These are phyloP conservation scores for Ancistrus triradiatus DNA, from an alignment of 2,113 vertebrate species.

Conservation along the genomic window DNA sequence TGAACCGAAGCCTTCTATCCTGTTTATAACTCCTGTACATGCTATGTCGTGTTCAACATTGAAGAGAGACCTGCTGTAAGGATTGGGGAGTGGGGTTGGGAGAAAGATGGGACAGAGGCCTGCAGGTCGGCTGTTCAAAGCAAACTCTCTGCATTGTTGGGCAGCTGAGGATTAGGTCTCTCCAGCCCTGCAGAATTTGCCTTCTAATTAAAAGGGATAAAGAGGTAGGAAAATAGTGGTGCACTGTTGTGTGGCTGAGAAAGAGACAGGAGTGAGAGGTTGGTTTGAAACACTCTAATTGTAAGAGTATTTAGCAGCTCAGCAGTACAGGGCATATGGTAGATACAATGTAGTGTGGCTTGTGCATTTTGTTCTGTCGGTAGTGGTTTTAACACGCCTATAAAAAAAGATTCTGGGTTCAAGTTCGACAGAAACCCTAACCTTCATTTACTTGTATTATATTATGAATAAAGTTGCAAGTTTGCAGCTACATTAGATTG, in stretches of 20 bases:
- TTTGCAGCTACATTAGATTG: no score
- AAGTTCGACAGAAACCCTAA: no score
- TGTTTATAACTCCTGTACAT: no score
- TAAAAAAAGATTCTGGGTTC: conserved; percentile 41
- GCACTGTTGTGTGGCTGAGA: conserved; percentile 69
- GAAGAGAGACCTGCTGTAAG: conserved; percentile 29
- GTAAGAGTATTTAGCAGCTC: conserved; percentile 50
- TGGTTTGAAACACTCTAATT: conserved; percentile 41
- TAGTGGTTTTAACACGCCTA: conserved; percentile 24
- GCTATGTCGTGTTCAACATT: no score
- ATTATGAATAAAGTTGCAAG: no score
- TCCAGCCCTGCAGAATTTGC: conserved; percentile 98
- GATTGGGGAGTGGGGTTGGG: no score
- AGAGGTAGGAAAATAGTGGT: conserved; percentile 78
- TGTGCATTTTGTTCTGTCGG: conserved; percentile 19
- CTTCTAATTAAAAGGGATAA: conserved; percentile 99
- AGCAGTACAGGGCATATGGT: conserved; percentile 43
- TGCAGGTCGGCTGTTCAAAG: conserved; percentile 93
- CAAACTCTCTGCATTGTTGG: conserved; percentile 98
- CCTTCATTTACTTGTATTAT: no score
- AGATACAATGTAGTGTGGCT: conserved; percentile 33
- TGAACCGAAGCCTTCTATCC: no score
- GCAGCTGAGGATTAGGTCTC: conserved; percentile 98
- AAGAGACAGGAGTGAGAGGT: conserved; percentile 58
- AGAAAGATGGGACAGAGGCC: conserved; percentile 64